Percentiles rank a stretch among this genome's conserved stretches.
These are phyloP conservation scores for Micromussa lordhowensis DNA, from an alignment of 92 coral and sea anemone genomes.

Conservation along the genomic window DNA sequence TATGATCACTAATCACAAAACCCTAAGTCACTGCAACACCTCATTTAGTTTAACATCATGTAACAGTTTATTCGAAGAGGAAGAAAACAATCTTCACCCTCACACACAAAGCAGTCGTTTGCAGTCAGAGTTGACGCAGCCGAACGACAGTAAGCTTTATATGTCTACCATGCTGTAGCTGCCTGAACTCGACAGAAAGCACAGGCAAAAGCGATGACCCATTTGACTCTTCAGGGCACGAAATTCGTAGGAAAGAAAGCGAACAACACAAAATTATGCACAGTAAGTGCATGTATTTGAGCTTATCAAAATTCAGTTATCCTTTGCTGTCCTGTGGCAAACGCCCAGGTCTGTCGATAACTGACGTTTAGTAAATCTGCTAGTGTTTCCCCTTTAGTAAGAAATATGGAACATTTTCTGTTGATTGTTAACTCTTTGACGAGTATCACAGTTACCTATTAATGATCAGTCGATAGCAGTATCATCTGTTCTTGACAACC, in stretches of 20 bases:
- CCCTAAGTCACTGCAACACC: conserved; percentile 43
- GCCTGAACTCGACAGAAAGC: conserved; percentile 41
- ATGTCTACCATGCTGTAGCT: conserved; percentile 52
- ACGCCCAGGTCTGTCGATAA: neutral
- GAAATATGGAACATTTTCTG: too few relatives aligned
- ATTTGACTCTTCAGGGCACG: too few relatives aligned
- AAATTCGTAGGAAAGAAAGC: too few relatives aligned
- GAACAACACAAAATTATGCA: too few relatives aligned
- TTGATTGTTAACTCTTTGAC: too few relatives aligned
- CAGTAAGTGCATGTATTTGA: too few relatives aligned
- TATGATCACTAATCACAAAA: conserved; percentile 44
- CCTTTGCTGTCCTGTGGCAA: neutral
- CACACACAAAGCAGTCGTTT: conserved; percentile 49
- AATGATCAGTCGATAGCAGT: too few relatives aligned
- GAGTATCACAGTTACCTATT: neutral
- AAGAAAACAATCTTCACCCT: conserved; percentile 58
- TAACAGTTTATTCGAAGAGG: conserved; percentile 55
- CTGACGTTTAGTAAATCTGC: conserved; percentile 7
- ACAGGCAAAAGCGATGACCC: conserved; percentile 35
- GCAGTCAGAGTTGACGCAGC: conserved; percentile 49
- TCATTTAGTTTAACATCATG: conserved; percentile 62
- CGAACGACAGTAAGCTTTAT: conserved; percentile 26
- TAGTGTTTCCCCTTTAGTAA: conserved; percentile 23
- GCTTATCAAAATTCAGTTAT: neutral
- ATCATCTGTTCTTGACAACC: too few relatives aligned